Evolutionary conservation across 2,888 invertebrate species (phyloP).

Genomic region (Phlogophora meticulosa): DNA sequence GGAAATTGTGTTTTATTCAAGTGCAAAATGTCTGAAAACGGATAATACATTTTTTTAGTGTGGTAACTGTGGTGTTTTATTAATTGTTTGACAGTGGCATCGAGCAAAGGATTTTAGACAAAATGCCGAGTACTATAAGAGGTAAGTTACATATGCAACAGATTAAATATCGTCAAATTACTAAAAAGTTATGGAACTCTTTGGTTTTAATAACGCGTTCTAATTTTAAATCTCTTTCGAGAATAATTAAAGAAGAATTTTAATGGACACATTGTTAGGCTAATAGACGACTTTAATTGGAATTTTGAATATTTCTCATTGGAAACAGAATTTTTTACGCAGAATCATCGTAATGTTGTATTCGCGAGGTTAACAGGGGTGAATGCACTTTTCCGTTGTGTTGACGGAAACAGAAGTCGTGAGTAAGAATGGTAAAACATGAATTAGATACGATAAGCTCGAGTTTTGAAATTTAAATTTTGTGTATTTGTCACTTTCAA

Average conservation of each 20-base stretch:
- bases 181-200: slow-evolving; percentile 24
- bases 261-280: slow-evolving; percentile 43
- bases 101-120: slow-evolving; percentile 79
- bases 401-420: slow-evolving; percentile 77
- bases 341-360: slow-evolving; percentile 16
- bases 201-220: slow-evolving; percentile 34
- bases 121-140: slow-evolving; percentile 90
- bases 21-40: slow-evolving; percentile 79
- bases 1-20: slow-evolving; percentile 64
- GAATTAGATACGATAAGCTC: slow-evolving; percentile 75
- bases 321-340: slow-evolving; percentile 8
- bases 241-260: slow-evolving; percentile 29
- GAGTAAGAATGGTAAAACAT: slow-evolving; percentile 73
- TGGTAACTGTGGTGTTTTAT: slow-evolving; percentile 70
- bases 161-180: slow-evolving; percentile 12
- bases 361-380: slow-evolving; percentile 68
- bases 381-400: slow-evolving; percentile 75
- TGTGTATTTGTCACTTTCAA: slow-evolving; percentile 71
- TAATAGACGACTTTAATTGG: slow-evolving; percentile 16
- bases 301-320: slow-evolving; percentile 32
- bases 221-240: slow-evolving; percentile 37
- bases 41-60: slow-evolving; percentile 74
- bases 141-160: slow-evolving; percentile 75
- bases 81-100: slow-evolving; percentile 72
- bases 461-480: slow-evolving; percentile 73